Conservation (phyloP, 2,113 vertebrate genomes). For the Melanotaenia duboulayi region DNA sequence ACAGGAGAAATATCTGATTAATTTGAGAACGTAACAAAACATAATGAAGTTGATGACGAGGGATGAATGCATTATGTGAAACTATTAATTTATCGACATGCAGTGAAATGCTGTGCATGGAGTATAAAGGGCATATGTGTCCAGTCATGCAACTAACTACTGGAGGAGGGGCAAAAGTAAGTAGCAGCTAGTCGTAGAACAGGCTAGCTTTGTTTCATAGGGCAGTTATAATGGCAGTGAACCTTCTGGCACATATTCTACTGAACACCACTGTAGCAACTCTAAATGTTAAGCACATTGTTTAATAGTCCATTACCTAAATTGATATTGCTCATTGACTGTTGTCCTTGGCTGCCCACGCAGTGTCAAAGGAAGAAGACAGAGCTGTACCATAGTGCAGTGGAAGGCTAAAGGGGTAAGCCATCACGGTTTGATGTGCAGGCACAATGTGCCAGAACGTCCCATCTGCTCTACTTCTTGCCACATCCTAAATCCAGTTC, state of each 20-base stretch:
- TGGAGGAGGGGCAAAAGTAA: conserved; percentile 22
- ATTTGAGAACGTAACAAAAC: conserved; percentile 8
- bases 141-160: conserved; percentile 14
- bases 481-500: not conserved
- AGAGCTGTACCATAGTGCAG: conserved; percentile 31
- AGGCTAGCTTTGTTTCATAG: conserved; percentile 46
- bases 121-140: conserved; percentile 26
- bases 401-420: conserved; percentile 20
- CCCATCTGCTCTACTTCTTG: conserved; percentile 27
- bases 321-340: conserved; percentile 77
- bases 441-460: conserved; percentile 25
- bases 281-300: conserved; percentile 70
- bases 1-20: not conserved
- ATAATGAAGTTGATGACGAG: not conserved
- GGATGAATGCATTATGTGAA: conserved; percentile 9
- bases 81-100: conserved; percentile 15
- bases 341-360: conserved; percentile 70
- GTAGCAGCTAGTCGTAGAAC: conserved; percentile 37
- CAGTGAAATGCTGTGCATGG: conserved; percentile 5
- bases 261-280: conserved; percentile 46
- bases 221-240: conserved; percentile 29
- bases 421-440: conserved; percentile 33
- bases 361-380: conserved; percentile 45
- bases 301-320: conserved; percentile 77
- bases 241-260: conserved; percentile 55